A percentile compares a stretch with the other conserved stretches of the same genome.
Conservation (phyloP, 1,140 invertebrate species). For the Meloidogyne chitwoodi region DNA sequence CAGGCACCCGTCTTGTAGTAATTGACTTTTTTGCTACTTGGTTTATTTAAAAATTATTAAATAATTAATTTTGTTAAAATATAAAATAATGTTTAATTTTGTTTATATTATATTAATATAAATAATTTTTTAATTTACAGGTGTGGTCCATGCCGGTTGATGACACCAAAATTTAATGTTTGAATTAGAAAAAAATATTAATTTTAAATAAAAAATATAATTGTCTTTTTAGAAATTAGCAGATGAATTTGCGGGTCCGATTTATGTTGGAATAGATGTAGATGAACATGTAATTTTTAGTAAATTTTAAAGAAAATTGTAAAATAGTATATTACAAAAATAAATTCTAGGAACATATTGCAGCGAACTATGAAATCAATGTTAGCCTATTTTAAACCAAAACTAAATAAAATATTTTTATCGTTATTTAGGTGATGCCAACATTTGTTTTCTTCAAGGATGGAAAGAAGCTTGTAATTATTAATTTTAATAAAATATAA, state of each 20-base stretch:
- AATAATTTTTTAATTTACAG: constrained; percentile 34
- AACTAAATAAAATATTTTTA: not conserved
- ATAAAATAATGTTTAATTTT: not conserved
- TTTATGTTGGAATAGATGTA: constrained; percentile 52
- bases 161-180: constrained; percentile 72
- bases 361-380: constrained; percentile 49
- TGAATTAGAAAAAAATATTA: not conserved
- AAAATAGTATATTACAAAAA: not conserved
- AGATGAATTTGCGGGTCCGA: constrained; percentile 37
- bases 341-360: constrained; percentile 39
- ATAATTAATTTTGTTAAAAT: not conserved
- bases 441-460: constrained; percentile 56
- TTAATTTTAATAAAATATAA: not conserved
- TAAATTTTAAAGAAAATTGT: not conserved
- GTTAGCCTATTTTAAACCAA: not conserved
- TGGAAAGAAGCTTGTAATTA: constrained; percentile 45
- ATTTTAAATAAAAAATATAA: not conserved
- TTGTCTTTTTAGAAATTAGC: constrained; percentile 41
- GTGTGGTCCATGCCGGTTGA: constrained; percentile 85
- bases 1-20: constrained; percentile 78
- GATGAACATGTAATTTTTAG: constrained; percentile 37
- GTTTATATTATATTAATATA: not conserved
- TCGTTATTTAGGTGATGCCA: constrained; percentile 47
- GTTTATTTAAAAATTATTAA: not conserved
- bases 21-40: constrained; percentile 71